These are phyloP conservation scores for Spatula versicolor DNA, from an alignment of 2,797 vertebrate species.

Conservation along the genomic window DNA sequence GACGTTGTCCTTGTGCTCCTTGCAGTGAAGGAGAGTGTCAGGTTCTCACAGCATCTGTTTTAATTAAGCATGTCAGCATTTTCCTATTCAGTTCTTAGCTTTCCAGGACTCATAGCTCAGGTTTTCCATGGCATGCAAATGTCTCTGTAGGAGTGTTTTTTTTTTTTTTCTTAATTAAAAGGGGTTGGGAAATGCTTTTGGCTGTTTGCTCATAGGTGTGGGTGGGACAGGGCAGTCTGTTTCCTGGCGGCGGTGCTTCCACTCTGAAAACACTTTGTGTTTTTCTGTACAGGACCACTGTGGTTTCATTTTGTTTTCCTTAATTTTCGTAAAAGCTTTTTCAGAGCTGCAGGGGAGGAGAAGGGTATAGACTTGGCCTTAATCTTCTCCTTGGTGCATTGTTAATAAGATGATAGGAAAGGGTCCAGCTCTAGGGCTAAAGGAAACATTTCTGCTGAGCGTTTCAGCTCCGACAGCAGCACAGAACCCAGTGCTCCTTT, in stretches of 20 bases:
- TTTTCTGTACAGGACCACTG: background rate
- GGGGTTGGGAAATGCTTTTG: conserved; percentile 30
- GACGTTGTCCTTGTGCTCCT: accelerated
- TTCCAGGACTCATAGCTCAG: conserved; percentile 59
- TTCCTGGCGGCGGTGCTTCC: conserved; percentile 37
- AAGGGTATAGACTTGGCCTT: background rate
- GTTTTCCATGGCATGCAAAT: conserved; percentile 62
- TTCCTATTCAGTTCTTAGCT: conserved; percentile 47
- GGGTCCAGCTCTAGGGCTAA: background rate
- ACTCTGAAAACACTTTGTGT: background rate
- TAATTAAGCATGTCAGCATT: conserved; percentile 26
- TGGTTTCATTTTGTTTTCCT: background rate
- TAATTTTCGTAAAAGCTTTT: background rate
- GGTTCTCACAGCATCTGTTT: background rate
- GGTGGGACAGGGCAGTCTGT: conserved; percentile 53
- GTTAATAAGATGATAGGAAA: background rate
- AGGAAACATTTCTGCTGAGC: background rate
- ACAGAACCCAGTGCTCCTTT: background rate
- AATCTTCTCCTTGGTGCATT: background rate
- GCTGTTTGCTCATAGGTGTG: conserved; percentile 51
- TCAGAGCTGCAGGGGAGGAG: background rate
- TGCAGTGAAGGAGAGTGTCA: background rate
- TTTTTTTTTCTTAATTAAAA: conserved; percentile 49
- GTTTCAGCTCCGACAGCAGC: accelerated
- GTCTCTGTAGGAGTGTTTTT: background rate